Evolutionary conservation across 2,888 invertebrate species (phyloP).

Genomic region (Cetonia aurata): DNA sequence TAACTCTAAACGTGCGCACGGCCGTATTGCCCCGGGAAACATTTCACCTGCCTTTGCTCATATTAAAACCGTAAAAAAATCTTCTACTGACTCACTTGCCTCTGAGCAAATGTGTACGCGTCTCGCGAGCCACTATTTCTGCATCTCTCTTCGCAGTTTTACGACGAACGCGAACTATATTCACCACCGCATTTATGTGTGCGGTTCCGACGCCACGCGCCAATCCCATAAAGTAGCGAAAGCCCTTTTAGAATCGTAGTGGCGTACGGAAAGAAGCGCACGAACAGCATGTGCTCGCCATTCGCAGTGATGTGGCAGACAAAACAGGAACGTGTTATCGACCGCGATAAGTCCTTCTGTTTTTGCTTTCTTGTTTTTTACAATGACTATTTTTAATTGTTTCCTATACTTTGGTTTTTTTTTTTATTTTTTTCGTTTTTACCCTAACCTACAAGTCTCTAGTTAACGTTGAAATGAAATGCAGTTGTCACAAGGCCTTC

Average conservation of each 20-base stretch:
- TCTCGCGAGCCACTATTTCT: not conserved
- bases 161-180: not conserved
- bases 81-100: too few species aligned
- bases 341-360: constrained; percentile 26
- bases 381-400: not conserved
- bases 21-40: not conserved
- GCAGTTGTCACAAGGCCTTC: constrained; percentile 17
- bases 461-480: not conserved
- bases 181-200: constrained; percentile 7
- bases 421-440: not conserved
- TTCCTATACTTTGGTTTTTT: not conserved
- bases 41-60: constrained; percentile 55
- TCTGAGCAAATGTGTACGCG: not conserved
- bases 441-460: not conserved
- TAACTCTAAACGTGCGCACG: too few species aligned
- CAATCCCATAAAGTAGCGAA: constrained; percentile 20
- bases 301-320: constrained; percentile 26
- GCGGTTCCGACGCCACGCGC: constrained; percentile 35
- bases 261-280: not conserved
- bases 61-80: constrained; percentile 54
- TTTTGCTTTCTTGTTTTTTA: constrained; percentile 6
- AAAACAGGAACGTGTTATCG: constrained; percentile 19
- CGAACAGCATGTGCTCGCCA: constrained; percentile 27
- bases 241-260: not conserved
- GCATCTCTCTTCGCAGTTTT: not conserved